phyloP scores from a whole-genome alignment of 2,113 vertebrate species.

The Poeciliopsis turrubarensis region DNA sequence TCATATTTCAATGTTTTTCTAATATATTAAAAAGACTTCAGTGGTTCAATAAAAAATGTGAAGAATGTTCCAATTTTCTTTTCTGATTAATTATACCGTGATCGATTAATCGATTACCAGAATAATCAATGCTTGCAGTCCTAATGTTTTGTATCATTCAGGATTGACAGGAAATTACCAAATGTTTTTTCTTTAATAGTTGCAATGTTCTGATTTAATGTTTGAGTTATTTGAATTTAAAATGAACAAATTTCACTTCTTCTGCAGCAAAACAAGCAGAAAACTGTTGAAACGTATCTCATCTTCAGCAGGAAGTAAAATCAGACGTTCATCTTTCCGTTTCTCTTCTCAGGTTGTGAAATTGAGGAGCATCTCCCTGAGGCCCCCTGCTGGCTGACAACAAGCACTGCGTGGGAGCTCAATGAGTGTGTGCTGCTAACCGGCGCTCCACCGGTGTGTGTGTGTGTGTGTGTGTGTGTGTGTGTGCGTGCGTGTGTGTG shows the following conservation, averaged over 20 bases:
- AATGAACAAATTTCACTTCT: not conserved
- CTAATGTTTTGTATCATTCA: not conserved
- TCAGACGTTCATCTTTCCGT: slow-evolving; percentile 21
- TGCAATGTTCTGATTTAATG: not conserved
- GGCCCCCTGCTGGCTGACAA: slow-evolving; percentile 52
- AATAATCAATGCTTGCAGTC: too few species aligned
- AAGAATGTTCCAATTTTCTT: too few species aligned
- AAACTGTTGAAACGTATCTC: not conserved
- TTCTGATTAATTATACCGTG: too few species aligned
- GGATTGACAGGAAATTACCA: not conserved
- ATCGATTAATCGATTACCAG: too few species aligned
- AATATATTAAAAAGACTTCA: too few species aligned
- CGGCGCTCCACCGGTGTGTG: slow-evolving; percentile 29
- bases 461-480: slow-evolving; percentile 29
- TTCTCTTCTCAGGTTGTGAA: slow-evolving; percentile 47
- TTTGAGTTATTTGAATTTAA: slow-evolving; percentile 15
- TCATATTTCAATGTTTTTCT: too few species aligned
- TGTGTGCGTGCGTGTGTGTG: not conserved
- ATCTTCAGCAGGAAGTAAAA: not conserved
- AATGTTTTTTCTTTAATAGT: not conserved
- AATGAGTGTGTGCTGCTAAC: slow-evolving; percentile 62
- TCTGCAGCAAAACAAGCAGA: not conserved
- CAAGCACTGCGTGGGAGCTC: slow-evolving; percentile 45
- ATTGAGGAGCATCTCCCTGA: slow-evolving; percentile 33
- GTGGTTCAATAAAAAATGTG: too few species aligned